Percentiles rank a stretch among this genome's conserved stretches.
These are phyloP conservation scores for Labeo calbasu DNA, from an alignment of 2,797 vertebrate genomes.

Conservation along the genomic window DNA sequence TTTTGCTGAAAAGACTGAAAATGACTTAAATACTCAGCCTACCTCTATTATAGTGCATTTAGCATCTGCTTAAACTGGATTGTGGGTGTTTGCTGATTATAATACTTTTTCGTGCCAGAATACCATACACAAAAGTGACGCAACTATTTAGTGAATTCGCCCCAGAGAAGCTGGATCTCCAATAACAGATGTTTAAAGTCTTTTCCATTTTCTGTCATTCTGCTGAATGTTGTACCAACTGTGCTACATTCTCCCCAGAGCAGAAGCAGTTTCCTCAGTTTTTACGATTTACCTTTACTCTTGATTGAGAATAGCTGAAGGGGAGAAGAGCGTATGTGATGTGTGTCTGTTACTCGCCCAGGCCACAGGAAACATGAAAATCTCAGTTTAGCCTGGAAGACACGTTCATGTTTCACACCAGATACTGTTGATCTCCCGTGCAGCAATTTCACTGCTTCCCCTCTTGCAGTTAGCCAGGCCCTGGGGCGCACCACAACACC, in stretches of 20 bases:
- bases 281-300: conserved; percentile 23
- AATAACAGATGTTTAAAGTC: conserved; percentile 30
- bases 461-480: conserved; percentile 50
- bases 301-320: conserved; percentile 45
- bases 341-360: conserved; percentile 48
- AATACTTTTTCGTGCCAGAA: neutral
- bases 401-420: conserved; percentile 67
- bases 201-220: conserved; percentile 20
- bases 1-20: neutral
- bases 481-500: conserved; percentile 20
- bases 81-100: neutral
- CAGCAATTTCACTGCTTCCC: conserved; percentile 56
- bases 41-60: neutral
- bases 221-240: conserved; percentile 5
- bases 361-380: conserved; percentile 71
- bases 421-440: conserved; percentile 71
- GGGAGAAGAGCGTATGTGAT: conserved; percentile 37
- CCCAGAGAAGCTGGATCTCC: conserved; percentile 6
- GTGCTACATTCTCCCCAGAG: conserved; percentile 21
- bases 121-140: neutral
- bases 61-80: conserved; percentile 7
- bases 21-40: neutral
- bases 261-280: conserved; percentile 20
- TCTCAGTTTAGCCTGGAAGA: conserved; percentile 65
- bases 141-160: neutral